phyloP scores from a whole-genome alignment of 2,888 invertebrate genomes.

The Ptychoptera contaminata region DNA sequence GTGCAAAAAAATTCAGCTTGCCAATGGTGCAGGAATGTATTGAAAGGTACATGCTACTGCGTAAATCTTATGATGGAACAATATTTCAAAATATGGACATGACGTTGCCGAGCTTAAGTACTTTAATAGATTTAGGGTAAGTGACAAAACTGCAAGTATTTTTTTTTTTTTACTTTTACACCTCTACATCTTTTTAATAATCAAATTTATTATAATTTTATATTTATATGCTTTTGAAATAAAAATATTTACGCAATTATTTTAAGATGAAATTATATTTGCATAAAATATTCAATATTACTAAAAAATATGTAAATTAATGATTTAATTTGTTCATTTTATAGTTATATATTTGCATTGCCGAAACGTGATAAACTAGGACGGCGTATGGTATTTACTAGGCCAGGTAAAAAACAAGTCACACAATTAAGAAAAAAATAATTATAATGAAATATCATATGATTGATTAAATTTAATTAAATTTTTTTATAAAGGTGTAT shows the following conservation, averaged over 20 bases:
- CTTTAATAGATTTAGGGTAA: conserved; percentile 55
- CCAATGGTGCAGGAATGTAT: conserved; percentile 63
- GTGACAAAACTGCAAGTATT: no score
- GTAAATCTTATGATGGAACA: conserved; percentile 62
- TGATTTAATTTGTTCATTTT: not conserved
- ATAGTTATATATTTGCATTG: conserved; percentile 48
- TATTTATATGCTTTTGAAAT: no score
- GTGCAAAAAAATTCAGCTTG: conserved; percentile 68
- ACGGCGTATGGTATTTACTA: conserved; percentile 57
- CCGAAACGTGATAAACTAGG: conserved; percentile 60
- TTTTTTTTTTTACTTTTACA: no score
- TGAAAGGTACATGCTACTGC: conserved; percentile 58
- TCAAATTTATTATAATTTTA: no score
- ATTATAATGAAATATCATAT: no score
- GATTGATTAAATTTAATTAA: not conserved
- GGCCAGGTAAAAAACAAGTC: conserved; percentile 44
- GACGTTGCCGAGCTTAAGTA: conserved; percentile 49
- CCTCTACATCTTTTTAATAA: no score
- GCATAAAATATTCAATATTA: no score
- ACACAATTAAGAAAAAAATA: not conserved
- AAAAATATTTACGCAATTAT: no score
- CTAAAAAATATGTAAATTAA: no score
- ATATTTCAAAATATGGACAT: conserved; percentile 60
- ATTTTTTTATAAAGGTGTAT: conserved; percentile 40
- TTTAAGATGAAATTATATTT: no score